Conservation (phyloP, 2,797 vertebrate genomes). For the Crocodylus rhombifer region DNA sequence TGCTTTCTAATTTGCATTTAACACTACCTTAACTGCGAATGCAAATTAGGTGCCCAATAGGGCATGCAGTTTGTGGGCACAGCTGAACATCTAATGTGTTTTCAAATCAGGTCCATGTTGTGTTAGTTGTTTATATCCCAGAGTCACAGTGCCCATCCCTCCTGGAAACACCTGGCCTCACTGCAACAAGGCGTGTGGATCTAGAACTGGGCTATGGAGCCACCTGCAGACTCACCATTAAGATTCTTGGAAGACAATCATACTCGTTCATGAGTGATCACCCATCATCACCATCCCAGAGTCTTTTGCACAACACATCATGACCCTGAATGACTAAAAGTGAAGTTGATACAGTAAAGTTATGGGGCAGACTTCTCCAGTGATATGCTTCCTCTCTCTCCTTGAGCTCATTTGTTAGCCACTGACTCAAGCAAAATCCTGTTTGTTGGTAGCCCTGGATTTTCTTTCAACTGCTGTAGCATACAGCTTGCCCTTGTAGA, state of each 20-base stretch:
- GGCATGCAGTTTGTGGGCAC: background rate
- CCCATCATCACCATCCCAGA: too few relatives aligned
- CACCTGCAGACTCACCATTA: too few relatives aligned
- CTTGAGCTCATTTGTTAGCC: too few relatives aligned
- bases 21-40: background rate
- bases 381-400: background rate
- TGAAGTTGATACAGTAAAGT: background rate
- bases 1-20: background rate
- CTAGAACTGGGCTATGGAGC: too few relatives aligned
- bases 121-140: background rate
- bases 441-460: background rate
- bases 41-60: background rate
- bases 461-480: accelerated
- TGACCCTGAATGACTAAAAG: background rate
- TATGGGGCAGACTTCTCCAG: background rate
- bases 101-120: background rate
- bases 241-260: too few relatives aligned
- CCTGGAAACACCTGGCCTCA: too few relatives aligned
- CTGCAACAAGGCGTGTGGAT: too few relatives aligned
- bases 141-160: too few relatives aligned
- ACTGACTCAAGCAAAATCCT: background rate
- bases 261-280: too few relatives aligned
- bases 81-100: background rate
- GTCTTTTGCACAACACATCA: background rate
- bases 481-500: background rate